phyloP scores from a whole-genome alignment of 2,797 vertebrate species.

The Coregonus ussuriensis region DNA sequence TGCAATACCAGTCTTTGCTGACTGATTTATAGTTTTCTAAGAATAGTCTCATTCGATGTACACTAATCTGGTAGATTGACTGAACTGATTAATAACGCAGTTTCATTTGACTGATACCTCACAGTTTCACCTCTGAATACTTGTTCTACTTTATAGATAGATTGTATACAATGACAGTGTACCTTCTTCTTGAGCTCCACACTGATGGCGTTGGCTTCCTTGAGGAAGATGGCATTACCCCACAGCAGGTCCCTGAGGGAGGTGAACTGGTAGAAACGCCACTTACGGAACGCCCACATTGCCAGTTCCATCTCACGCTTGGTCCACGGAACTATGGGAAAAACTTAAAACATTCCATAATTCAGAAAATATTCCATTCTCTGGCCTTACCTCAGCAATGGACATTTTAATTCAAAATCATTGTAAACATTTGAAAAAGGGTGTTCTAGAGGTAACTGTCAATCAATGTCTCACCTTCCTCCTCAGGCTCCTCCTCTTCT shows the following conservation, averaged over 20 bases:
- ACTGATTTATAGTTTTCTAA: not conserved
- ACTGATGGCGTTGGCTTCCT: slow-evolving; percentile 97
- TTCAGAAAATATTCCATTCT: not conserved
- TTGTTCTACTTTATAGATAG: not conserved
- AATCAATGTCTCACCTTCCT: slow-evolving; percentile 82
- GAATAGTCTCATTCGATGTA: no score
- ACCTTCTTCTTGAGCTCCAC: slow-evolving; percentile 99
- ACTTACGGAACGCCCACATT: slow-evolving; percentile 96
- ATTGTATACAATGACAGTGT: not conserved
- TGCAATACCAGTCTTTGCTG: not conserved
- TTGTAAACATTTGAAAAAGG: not conserved
- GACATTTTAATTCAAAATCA: not conserved
- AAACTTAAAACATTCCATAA: not conserved
- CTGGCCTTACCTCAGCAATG: not conserved
- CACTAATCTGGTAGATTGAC: no score
- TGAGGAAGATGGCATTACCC: slow-evolving; percentile 97
- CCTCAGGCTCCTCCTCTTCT: slow-evolving; percentile 92
- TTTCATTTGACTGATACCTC: no score
- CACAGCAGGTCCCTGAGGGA: slow-evolving; percentile 94
- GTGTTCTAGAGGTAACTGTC: not conserved
- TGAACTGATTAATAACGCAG: no score
- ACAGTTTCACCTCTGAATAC: no score
- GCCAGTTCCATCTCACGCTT: slow-evolving; percentile 90
- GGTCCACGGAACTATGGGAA: slow-evolving; percentile 87
- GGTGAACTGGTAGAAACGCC: slow-evolving; percentile 98